A percentile compares a stretch with the other conserved stretches of the same genome.
Conservation (phyloP, 2,113 vertebrate species). For the Odontophorus gujanensis region DNA sequence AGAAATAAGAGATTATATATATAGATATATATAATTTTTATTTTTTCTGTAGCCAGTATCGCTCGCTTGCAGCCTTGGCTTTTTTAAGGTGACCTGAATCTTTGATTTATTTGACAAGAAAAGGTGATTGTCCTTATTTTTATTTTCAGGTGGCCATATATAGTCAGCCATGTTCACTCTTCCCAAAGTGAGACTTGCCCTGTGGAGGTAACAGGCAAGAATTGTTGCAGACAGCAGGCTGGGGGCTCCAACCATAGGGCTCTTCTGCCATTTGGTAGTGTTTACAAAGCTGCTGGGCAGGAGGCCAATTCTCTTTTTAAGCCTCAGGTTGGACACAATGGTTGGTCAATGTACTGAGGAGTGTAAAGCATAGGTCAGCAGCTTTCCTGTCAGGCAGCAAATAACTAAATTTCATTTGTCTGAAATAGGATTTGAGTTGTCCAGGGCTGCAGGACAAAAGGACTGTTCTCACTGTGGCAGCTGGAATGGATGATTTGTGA, state of each 20-base stretch:
- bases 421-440: conserved; percentile 49
- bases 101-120: conserved; percentile 3
- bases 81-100: conserved; percentile 33
- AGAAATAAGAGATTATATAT: background rate
- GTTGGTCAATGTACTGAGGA: background rate
- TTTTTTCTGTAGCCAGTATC: background rate
- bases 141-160: conserved; percentile 33
- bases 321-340: conserved; percentile 34
- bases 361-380: conserved; percentile 55
- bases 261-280: conserved; percentile 1
- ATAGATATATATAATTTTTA: background rate
- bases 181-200: background rate
- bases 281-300: conserved; percentile 42
- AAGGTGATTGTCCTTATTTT: conserved; percentile 7
- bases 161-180: background rate
- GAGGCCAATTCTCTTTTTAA: conserved; percentile 29
- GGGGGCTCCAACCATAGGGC: background rate
- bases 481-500: conserved; percentile 67
- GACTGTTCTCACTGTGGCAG: conserved; percentile 47
- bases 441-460: conserved; percentile 60
- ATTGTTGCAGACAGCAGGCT: background rate
- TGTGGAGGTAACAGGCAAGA: background rate
- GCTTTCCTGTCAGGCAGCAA: conserved; percentile 49
- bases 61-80: background rate
- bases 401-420: conserved; percentile 36